phyloP scores from a whole-genome alignment of 1,140 invertebrate species.

The Scaptodrosophila lebanonensis region DNA sequence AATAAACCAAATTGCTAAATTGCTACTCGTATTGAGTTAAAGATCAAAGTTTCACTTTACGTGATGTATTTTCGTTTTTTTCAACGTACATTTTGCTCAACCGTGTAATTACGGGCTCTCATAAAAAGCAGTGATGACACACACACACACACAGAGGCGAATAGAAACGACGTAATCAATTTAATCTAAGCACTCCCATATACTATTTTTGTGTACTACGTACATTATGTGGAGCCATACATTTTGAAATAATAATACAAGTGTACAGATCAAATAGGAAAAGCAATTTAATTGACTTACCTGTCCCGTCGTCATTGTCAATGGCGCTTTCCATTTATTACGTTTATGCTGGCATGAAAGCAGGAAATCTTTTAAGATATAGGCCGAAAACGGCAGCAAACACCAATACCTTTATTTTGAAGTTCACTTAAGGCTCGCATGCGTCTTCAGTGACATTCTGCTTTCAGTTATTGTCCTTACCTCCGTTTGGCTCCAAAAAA shows the following conservation, averaged over 20 bases:
- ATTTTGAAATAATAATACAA: slow-evolving; percentile 13
- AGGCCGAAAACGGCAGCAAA: too few relatives aligned
- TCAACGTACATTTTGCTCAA: slow-evolving; percentile 9
- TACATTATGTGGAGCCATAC: not conserved
- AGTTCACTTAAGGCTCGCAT: too few relatives aligned
- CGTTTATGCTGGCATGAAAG: too few relatives aligned
- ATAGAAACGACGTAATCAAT: slow-evolving; percentile 27
- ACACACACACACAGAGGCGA: not conserved
- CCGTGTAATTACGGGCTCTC: slow-evolving; percentile 32
- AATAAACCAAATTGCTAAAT: slow-evolving; percentile 25
- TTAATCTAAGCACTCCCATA: slow-evolving; percentile 27
- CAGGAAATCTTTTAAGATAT: too few relatives aligned
- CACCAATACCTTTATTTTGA: too few relatives aligned
- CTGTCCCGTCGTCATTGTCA: slow-evolving; percentile 28
- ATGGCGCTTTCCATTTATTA: slow-evolving; percentile 27
- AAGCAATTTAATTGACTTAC: too few relatives aligned
- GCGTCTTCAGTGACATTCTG: too few relatives aligned
- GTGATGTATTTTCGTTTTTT: slow-evolving; percentile 1
- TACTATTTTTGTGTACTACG: too few relatives aligned
- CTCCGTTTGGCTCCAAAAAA: too few relatives aligned
- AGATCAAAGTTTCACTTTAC: slow-evolving; percentile 37
- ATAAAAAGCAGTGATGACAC: slow-evolving; percentile 16
- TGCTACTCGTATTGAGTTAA: slow-evolving; percentile 2
- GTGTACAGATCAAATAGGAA: too few relatives aligned
- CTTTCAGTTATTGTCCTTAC: too few relatives aligned